Evolutionary conservation across 2,888 invertebrate species (phyloP).

Genomic region (Choristoneura rosaceana): DNA sequence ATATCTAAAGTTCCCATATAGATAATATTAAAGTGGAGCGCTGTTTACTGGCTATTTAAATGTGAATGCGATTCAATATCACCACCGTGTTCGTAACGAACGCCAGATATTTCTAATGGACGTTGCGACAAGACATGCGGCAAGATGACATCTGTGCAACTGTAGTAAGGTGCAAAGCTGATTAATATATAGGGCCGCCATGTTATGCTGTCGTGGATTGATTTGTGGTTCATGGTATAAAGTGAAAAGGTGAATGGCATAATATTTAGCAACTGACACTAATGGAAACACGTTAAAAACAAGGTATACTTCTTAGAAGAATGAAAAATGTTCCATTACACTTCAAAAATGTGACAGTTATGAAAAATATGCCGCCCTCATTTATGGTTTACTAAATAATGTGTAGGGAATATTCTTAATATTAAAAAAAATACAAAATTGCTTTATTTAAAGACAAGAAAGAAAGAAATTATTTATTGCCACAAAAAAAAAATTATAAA

Average conservation of each 20-base stretch:
- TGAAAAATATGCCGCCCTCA: no score
- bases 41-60: slow-evolving; percentile 79
- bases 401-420: no score
- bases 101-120: slow-evolving; percentile 28
- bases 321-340: no score
- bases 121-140: slow-evolving; percentile 17
- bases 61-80: slow-evolving; percentile 80
- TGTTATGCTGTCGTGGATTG: not conserved
- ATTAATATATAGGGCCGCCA: not conserved
- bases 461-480: no score
- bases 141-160: slow-evolving; percentile 4
- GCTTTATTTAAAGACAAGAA: no score
- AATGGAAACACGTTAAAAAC: no score
- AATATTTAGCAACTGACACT: not conserved
- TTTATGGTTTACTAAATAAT: no score
- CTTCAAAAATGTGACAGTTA: no score
- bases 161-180: slow-evolving; percentile 16
- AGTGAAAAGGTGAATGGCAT: not conserved
- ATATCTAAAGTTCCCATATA: slow-evolving; percentile 66
- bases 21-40: slow-evolving; percentile 76
- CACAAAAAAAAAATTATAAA: no score
- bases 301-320: no score
- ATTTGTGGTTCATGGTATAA: slow-evolving; percentile 3
- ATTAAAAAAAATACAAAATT: no score
- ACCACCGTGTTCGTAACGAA: slow-evolving; percentile 66